Percentiles rank a stretch among this genome's conserved stretches.
phyloP scores from a whole-genome alignment of 2,888 invertebrate genomes.

The Gasteruption jaculator region DNA sequence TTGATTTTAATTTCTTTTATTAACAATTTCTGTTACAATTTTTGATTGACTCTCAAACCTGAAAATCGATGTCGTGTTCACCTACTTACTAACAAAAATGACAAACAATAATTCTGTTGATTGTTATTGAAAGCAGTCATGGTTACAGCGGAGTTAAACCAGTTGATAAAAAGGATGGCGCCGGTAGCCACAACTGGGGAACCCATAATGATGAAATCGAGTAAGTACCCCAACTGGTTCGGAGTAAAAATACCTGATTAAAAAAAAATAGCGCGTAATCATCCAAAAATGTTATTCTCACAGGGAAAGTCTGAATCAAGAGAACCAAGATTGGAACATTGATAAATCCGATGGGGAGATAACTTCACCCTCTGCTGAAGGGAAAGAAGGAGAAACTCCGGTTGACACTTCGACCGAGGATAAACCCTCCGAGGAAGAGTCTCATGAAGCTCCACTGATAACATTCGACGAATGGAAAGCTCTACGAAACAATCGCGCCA shows the following conservation, averaged over 20 bases:
- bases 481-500: slow-evolving; percentile 71
- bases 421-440: slow-evolving; percentile 68
- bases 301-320: slow-evolving; percentile 47
- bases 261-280: too few species aligned
- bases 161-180: slow-evolving; percentile 91
- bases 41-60: slow-evolving; percentile 1
- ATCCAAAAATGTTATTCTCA: slow-evolving; percentile 6
- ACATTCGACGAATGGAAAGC: slow-evolving; percentile 95
- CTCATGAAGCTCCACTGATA: slow-evolving; percentile 70
- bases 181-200: slow-evolving; percentile 95
- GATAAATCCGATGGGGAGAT: slow-evolving; percentile 56
- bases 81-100: too few species aligned
- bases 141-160: slow-evolving; percentile 79
- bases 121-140: slow-evolving; percentile 54
- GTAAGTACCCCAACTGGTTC: slow-evolving; percentile 50
- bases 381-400: slow-evolving; percentile 39
- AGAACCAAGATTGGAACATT: slow-evolving; percentile 44
- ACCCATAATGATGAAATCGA: slow-evolving; percentile 87
- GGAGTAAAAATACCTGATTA: neutral
- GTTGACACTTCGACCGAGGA: slow-evolving; percentile 45
- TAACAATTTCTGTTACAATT: neutral
- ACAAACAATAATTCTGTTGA: too few species aligned
- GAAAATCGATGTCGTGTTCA: too few species aligned
- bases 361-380: slow-evolving; percentile 28
- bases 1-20: neutral